Conservation (phyloP, 2,797 vertebrate species). For the Parauchenoglanis punctatus region DNA sequence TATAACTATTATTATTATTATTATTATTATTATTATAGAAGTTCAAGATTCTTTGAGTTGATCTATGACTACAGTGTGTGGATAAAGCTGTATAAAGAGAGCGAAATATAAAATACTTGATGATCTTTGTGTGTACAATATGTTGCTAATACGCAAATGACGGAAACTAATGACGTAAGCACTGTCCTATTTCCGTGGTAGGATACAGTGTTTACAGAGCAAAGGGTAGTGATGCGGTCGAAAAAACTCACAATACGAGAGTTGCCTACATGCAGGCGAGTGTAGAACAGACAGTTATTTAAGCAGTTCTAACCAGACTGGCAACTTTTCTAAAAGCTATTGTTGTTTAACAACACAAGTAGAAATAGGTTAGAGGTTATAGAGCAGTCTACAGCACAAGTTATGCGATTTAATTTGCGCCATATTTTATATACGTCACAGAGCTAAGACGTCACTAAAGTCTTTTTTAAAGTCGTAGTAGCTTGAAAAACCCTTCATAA, state of each 20-base stretch:
- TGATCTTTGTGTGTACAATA: background rate
- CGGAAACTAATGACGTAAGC: constrained; percentile 44
- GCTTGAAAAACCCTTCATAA: background rate
- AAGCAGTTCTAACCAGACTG: background rate
- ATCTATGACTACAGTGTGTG: too few relatives aligned
- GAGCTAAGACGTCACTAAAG: constrained; percentile 46
- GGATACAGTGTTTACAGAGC: constrained; percentile 76
- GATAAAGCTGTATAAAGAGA: background rate
- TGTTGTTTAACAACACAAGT: background rate
- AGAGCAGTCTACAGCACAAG: background rate
- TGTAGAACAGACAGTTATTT: background rate
- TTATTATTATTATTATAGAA: background rate
- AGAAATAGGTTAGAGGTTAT: background rate
- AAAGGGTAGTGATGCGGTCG: constrained; percentile 61
- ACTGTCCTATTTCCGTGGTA: constrained; percentile 72
- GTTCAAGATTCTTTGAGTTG: background rate
- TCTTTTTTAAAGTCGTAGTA: constrained; percentile 63
- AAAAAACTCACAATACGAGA: constrained; percentile 48
- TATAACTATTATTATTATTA: background rate
- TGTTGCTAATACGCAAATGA: background rate
- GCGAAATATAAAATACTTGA: too few relatives aligned
- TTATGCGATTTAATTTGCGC: constrained; percentile 48
- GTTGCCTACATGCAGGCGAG: constrained; percentile 3
- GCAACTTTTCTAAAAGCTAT: background rate
- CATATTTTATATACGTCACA: constrained; percentile 59